Percentiles rank a stretch among this genome's conserved stretches.
Evolutionary conservation across 2,888 invertebrate genomes (phyloP).

Genomic region (Parnassius glacialis): DNA sequence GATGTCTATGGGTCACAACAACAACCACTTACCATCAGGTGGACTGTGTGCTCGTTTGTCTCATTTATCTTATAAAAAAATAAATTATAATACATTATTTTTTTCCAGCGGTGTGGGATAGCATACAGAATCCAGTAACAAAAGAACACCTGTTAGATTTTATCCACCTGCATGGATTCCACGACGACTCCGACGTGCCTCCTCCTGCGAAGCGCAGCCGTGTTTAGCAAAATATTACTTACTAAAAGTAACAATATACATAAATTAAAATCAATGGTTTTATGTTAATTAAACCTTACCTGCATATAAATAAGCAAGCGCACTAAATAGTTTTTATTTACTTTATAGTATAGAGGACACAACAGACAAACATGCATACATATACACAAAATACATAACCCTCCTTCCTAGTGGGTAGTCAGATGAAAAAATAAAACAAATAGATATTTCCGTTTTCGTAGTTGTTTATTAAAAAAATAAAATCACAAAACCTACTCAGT

Average conservation of each 20-base stretch:
- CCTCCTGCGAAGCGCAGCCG: constrained; percentile 80
- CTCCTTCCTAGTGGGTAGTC: too few species aligned
- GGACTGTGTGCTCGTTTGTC: too few species aligned
- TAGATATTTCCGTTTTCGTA: too few species aligned
- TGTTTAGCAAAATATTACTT: constrained; percentile 1
- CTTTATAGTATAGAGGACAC: neutral
- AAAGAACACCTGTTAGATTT: constrained; percentile 88
- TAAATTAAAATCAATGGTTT: neutral
- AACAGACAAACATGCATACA: neutral
- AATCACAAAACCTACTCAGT: too few species aligned
- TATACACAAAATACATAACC: too few species aligned
- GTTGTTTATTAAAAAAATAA: too few species aligned
- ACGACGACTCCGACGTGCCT: constrained; percentile 86
- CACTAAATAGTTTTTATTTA: too few species aligned
- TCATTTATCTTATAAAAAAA: too few species aligned
- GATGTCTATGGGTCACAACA: too few species aligned
- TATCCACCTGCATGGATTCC: constrained; percentile 84
- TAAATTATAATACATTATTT: constrained; percentile 1
- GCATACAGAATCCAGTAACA: constrained; percentile 92
- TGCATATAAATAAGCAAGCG: neutral
- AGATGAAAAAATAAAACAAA: too few species aligned
- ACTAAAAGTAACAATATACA: constrained; percentile 16
- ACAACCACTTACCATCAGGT: too few species aligned
- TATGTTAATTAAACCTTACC: neutral
- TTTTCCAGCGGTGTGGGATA: constrained; percentile 88